Conservation (phyloP, 2,888 invertebrate species). For the Caenorhabditis afra region DNA sequence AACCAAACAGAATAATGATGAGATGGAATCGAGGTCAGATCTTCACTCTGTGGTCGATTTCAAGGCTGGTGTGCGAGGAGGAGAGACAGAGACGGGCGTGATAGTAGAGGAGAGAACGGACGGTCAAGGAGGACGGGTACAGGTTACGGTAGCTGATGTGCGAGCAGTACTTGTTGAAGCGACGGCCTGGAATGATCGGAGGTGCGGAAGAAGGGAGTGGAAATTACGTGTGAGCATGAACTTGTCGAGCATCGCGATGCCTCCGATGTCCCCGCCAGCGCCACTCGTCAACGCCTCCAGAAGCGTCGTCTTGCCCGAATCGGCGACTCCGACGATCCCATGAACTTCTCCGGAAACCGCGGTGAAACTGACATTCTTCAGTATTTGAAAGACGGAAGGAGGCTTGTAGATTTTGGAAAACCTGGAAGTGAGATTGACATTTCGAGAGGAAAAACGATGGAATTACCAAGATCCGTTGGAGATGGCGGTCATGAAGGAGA, state of each 20-base stretch:
- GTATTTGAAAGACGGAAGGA: constrained; percentile 83
- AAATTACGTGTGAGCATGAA: constrained; percentile 87
- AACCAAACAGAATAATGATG: too few species aligned
- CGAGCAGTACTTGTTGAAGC: constrained; percentile 71
- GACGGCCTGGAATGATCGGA: constrained; percentile 61
- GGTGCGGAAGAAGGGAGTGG: too few species aligned
- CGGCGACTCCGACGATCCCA: constrained; percentile 93
- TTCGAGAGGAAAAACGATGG: not conserved
- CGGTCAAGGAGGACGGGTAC: constrained; percentile 60
- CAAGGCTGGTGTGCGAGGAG: constrained; percentile 40
- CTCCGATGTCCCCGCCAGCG: constrained; percentile 89
- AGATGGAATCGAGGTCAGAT: constrained; percentile 22
- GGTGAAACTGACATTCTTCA: constrained; percentile 93
- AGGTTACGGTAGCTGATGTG: constrained; percentile 64
- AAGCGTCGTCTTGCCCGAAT: constrained; percentile 94
- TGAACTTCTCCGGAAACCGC: constrained; percentile 94
- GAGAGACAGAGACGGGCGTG: constrained; percentile 67
- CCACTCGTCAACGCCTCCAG: constrained; percentile 89
- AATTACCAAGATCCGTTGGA: constrained; percentile 50
- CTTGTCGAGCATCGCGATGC: constrained; percentile 92
- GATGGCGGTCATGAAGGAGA: constrained; percentile 74
- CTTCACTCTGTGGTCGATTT: constrained; percentile 63
- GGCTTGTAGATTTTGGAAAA: constrained; percentile 74
- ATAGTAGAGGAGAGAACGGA: constrained; percentile 66
- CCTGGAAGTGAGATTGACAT: constrained; percentile 46